Base-by-base conservation (phyloP, 2,113 vertebrate genomes). In the Indri indri region DNA sequence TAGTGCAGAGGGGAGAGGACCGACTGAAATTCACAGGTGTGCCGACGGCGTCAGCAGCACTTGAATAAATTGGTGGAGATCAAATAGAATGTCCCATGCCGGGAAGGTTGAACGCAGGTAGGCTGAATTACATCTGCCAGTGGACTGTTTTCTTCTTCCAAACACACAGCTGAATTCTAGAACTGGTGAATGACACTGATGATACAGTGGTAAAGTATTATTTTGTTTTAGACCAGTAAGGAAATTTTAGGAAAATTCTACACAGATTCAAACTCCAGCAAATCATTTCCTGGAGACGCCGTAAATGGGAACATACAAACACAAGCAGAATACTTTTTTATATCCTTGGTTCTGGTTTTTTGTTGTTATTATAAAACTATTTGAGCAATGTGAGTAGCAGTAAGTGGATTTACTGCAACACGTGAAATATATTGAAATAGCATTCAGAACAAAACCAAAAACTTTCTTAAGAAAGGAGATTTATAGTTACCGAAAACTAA, bases 21-120 rank as follows among this genome's bases (percentile, higher is more conserved):
- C 20, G 0, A 1, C 3, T 11, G 57, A 34, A 25, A 73, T 0
- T 2, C 30, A 27, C 27, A 9, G 42, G 54, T 0, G 0, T 0
- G 34, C 32, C 2, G 6, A 59, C 11, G 1, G 14, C 0, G 30
- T 45, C 23, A 22, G 0, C 0, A 50, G 17, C 2, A 1, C 37
- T 20, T 1, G 0, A 32, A 17, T 10, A 63, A 18, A 25, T 7
- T 0, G 47, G 65, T 2, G 1, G 32, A 87, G 14, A 23, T 25
- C 77, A 40, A 52, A 65, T 0, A 63, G 23, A 7, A 18, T 0
- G 42, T 22, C 71, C 65, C 37, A n/a, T 10, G 30, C 30, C 10
- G 73, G 54, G 74, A 34, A n/a, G 2, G 1, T 0, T 45, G 14
- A 25, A 13, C 0, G 34, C 22, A 77, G 0, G 5, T 20, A 2